Conservation (phyloP, 2,797 vertebrate genomes). For the Pseudochirops corinnae region DNA sequence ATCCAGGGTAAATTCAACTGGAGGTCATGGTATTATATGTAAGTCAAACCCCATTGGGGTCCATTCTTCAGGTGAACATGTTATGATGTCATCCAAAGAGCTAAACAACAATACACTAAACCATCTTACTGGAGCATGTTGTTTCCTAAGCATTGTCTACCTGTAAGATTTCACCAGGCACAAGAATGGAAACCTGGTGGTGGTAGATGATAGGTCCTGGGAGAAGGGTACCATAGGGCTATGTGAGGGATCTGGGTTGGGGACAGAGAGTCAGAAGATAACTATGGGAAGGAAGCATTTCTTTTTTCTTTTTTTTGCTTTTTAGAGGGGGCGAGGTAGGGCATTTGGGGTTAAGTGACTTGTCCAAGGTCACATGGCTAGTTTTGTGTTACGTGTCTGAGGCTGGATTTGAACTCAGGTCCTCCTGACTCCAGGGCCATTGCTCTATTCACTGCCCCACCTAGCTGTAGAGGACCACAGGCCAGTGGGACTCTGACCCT, state of each 20-base stretch:
- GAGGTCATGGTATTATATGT: neutral
- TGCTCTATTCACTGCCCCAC: too few relatives aligned
- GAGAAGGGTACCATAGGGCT: neutral
- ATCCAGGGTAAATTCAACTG: neutral
- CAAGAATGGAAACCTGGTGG: neutral
- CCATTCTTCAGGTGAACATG: neutral
- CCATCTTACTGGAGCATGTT: neutral
- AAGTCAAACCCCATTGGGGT: neutral
- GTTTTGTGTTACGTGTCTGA: too few relatives aligned
- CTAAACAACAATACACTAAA: neutral
- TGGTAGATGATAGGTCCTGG: neutral
- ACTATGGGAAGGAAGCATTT: neutral
- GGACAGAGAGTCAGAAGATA: neutral
- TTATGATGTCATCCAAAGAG: neutral
- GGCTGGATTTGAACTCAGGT: too few relatives aligned
- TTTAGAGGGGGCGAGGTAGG: too few relatives aligned
- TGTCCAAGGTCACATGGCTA: too few relatives aligned
- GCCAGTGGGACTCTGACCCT: too few relatives aligned
- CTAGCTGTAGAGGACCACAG: too few relatives aligned
- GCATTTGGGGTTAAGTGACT: too few relatives aligned
- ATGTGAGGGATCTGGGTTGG: neutral
- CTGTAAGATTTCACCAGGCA: neutral
- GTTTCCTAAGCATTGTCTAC: neutral
- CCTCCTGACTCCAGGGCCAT: too few relatives aligned
- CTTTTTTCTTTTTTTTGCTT: too few relatives aligned